Evolutionary conservation across 1,140 invertebrate species (phyloP).

Genomic region (Sipha flava): DNA sequence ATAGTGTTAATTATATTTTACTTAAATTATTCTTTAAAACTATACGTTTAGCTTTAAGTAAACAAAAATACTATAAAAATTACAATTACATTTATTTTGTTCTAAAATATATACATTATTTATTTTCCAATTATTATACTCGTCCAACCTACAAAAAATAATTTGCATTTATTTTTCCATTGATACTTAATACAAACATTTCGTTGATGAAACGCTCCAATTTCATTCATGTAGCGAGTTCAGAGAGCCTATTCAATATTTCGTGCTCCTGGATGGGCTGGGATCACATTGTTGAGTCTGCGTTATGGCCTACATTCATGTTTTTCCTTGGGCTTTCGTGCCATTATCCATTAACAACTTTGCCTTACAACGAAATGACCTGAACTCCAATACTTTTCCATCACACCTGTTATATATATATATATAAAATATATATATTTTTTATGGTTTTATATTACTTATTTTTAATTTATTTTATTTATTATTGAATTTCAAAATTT

Average conservation of each 20-base stretch:
- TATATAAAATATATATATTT: too few relatives aligned
- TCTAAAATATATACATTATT: too few relatives aligned
- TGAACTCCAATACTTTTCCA: not conserved
- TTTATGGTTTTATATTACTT: too few relatives aligned
- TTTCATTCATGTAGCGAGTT: conserved; percentile 4
- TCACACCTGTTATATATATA: not conserved
- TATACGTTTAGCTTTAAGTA: too few relatives aligned
- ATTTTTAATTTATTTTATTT: too few relatives aligned
- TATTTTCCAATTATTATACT: too few relatives aligned
- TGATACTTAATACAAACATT: not conserved
- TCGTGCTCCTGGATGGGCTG: not conserved
- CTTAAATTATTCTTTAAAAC: too few relatives aligned
- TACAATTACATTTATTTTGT: too few relatives aligned
- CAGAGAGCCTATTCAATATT: conserved; percentile 20
- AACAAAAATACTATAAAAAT: too few relatives aligned
- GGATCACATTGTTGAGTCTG: conserved; percentile 19
- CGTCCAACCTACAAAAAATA: too few relatives aligned
- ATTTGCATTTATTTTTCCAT: not conserved
- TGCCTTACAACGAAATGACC: not conserved
- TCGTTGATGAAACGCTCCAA: not conserved
- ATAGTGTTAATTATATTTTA: too few relatives aligned
- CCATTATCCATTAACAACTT: conserved; percentile 10
- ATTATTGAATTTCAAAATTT: too few relatives aligned
- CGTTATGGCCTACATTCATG: conserved; percentile 23
- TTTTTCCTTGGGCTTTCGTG: not conserved